Conservation (phyloP, 2,113 vertebrate genomes). For the Pagrus major region DNA sequence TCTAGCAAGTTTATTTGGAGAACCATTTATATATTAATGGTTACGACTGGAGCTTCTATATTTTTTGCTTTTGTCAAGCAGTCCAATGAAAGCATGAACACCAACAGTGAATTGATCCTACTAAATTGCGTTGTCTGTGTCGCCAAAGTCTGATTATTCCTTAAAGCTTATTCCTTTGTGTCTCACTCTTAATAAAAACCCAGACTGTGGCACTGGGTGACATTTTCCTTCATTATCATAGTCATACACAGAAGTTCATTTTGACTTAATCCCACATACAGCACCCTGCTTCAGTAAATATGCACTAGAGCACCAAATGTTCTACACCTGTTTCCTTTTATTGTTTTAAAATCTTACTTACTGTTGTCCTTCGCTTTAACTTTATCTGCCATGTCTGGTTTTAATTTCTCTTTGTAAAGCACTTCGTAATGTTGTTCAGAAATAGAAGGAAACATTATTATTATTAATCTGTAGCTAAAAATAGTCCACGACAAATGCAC, state of each 20-base stretch:
- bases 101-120: not conserved
- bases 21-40: not conserved
- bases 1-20: not conserved
- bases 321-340: too few relatives aligned
- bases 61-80: not conserved
- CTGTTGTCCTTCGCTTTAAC: too few relatives aligned
- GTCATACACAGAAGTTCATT: not conserved
- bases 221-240: conserved; percentile 18
- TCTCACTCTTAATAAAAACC: not conserved
- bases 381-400: too few relatives aligned
- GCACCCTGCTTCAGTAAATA: not conserved
- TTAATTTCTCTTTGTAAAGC: too few relatives aligned
- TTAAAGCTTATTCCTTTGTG: not conserved
- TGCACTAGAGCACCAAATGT: not conserved
- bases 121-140: not conserved
- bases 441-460: too few relatives aligned
- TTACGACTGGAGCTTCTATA: not conserved
- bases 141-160: not conserved
- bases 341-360: too few relatives aligned
- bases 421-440: too few relatives aligned
- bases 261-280: not conserved
- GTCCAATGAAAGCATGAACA: not conserved
- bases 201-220: not conserved
- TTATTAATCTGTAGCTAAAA: not conserved
- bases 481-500: not conserved